A percentile compares a stretch with the other conserved stretches of the same genome.
phyloP scores from a whole-genome alignment of 35 echinoderm and acorn worm genomes.

The Heliocidaris erythrogramma region DNA sequence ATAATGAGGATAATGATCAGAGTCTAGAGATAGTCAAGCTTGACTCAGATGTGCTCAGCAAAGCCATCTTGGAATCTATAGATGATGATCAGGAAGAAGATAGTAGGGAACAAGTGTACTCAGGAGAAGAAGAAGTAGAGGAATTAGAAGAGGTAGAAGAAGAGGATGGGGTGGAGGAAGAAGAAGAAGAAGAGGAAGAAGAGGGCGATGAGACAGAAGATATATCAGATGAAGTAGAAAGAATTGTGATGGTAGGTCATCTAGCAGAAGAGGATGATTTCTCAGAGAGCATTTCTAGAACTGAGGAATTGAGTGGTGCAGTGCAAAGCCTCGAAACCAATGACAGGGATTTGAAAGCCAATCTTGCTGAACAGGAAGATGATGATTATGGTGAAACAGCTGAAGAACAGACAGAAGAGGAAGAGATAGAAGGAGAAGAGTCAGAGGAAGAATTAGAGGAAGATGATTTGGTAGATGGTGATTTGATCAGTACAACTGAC shows the following conservation, averaged over 20 bases:
- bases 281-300: not conserved
- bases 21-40: not conserved
- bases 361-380: conserved; percentile 12
- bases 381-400: not conserved
- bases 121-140: conserved; percentile 8
- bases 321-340: not conserved
- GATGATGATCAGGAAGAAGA: not conserved
- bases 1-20: not conserved
- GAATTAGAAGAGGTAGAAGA: conserved; percentile 34
- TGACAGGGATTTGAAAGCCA: not conserved
- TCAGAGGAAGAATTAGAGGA: conserved; percentile 28
- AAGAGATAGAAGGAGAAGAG: conserved; percentile 16
- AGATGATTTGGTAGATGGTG: conserved; percentile 11
- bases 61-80: not conserved
- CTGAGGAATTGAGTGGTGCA: not conserved
- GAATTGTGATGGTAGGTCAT: not conserved
- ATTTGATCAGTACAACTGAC: not conserved
- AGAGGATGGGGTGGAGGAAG: conserved; percentile 14
- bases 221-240: not conserved
- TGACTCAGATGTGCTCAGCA: not conserved
- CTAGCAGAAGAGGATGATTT: not conserved
- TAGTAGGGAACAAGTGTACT: not conserved
- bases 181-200: conserved; percentile 40
- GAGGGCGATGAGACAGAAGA: not conserved
- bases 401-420: not conserved